Conservation (phyloP, 1,140 invertebrate genomes). For the Temnothorax curvispinosus region DNA sequence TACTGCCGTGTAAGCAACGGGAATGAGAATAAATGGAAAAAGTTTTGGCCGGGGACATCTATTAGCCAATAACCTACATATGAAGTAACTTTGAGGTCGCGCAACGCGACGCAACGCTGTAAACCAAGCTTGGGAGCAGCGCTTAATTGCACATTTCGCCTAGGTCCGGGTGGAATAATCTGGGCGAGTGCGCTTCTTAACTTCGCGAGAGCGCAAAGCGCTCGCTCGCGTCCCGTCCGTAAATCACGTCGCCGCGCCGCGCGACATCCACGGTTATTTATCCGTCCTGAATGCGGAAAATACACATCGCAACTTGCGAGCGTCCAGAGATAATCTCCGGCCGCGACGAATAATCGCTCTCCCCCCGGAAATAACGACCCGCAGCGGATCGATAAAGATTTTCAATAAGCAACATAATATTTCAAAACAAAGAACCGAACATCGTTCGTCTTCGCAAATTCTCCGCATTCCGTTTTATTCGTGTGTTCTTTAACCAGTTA, state of each 20-base stretch:
- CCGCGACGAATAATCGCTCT: constrained; percentile 4
- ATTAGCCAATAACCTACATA: constrained; percentile 74
- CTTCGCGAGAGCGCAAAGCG: constrained; percentile 11
- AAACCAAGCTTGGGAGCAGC: constrained; percentile 38
- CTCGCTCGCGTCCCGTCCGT: neutral
- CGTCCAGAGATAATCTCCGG: constrained; percentile 36
- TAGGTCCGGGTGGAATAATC: constrained; percentile 43
- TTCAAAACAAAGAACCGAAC: neutral
- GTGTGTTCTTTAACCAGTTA: neutral
- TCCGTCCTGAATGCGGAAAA: constrained; percentile 50
- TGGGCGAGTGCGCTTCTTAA: constrained; percentile 52
- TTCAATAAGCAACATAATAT: constrained; percentile 5
- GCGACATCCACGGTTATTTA: constrained; percentile 41
- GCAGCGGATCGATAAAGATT: neutral
- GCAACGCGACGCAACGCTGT: constrained; percentile 11
- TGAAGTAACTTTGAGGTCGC: constrained; percentile 64
- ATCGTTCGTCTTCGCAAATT: neutral
- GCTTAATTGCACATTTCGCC: constrained; percentile 52
- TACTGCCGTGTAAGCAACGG: neutral
- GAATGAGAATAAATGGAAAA: constrained; percentile 74
- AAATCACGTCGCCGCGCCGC: constrained; percentile 42
- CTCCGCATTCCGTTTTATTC: neutral
- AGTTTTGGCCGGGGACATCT: constrained; percentile 63
- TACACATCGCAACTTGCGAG: constrained; percentile 21
- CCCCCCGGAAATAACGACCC: constrained; percentile 3